Evolutionary conservation across 1,140 invertebrate species (phyloP), one percentile per base, ranked within the genome.

Genomic region (Brachionus plicatilis): DNA sequence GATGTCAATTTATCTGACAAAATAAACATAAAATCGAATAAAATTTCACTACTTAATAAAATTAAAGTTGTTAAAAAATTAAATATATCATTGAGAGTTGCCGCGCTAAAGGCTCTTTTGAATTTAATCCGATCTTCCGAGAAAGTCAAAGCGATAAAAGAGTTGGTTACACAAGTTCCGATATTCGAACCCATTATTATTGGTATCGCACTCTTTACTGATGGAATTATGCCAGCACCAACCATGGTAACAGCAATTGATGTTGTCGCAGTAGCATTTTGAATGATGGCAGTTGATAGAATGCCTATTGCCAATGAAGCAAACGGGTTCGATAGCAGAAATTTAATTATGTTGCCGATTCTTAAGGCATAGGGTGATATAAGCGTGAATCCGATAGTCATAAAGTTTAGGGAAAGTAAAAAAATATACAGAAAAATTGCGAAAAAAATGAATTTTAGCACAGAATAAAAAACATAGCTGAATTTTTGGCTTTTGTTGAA

Each of bases 181-280:
- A 92, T 91, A 86, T 92, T 92, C 37, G 92, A 89, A 0, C 92
- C 92, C 91, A 92, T 92, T 17, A 92, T 88, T 79, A 92, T 91
- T 2, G 92, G 91, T 41, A 92, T 91, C 5, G 92, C 91, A 12
- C 88, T 86, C 5, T 86, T 80, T 0, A 92, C 91, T 43, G 53
- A 65, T 0, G 87, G 86, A 33, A 92, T 60, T 27, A 82, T 82
- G 12, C 79, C 53, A 37, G 53, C 65, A 29, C 79, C 79, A 29
- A 93, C 92, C 92, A 93, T 92, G 60, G 91, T 91, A n/a, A 93
- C 92, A 27, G 93, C 88, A 29, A 93, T 92, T 2, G 91, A 92
- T 0, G 91, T 92, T 4, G 92, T 91, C 1, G 92, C 93, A 4
- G 91, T 92, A 12, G 91, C 92, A 86, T 90, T 91, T 87, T 93